These are phyloP conservation scores for Oeneis ivallda DNA, from an alignment of 2,888 invertebrate genomes.

Conservation along the genomic window DNA sequence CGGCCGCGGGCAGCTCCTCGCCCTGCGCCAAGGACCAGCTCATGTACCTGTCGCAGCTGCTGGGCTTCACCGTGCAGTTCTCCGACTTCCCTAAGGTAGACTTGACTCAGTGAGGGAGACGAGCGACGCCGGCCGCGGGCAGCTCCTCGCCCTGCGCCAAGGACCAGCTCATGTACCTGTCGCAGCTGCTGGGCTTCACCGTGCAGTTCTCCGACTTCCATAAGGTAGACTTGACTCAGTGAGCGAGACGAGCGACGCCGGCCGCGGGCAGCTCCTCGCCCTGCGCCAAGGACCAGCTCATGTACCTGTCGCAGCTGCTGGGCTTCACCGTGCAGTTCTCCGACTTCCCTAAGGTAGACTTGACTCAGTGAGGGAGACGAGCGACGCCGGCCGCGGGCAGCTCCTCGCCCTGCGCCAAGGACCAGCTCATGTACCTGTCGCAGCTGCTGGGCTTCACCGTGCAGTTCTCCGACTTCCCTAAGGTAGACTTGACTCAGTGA, in stretches of 20 bases:
- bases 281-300: slow-evolving; percentile 89
- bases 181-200: slow-evolving; percentile 92
- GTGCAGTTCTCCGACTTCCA: slow-evolving; percentile 93
- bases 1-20: slow-evolving; percentile 51
- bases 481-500: too few relatives aligned
- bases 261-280: slow-evolving; percentile 56
- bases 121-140: slow-evolving; percentile 46
- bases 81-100: slow-evolving; percentile 91
- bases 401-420: slow-evolving; percentile 82
- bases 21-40: slow-evolving; percentile 89
- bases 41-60: slow-evolving; percentile 91
- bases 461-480: slow-evolving; percentile 92
- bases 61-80: slow-evolving; percentile 93
- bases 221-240: slow-evolving; percentile 76
- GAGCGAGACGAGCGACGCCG: slow-evolving; percentile 53
- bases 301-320: slow-evolving; percentile 92
- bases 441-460: slow-evolving; percentile 93
- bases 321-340: slow-evolving; percentile 93
- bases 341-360: slow-evolving; percentile 89
- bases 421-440: slow-evolving; percentile 93
- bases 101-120: slow-evolving; percentile 48
- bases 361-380: slow-evolving; percentile 49
- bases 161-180: slow-evolving; percentile 93
- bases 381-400: slow-evolving; percentile 50
- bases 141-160: slow-evolving; percentile 80